Evolutionary conservation across 2,113 vertebrate species (phyloP).

Genomic region (Lophura nycthemera): DNA sequence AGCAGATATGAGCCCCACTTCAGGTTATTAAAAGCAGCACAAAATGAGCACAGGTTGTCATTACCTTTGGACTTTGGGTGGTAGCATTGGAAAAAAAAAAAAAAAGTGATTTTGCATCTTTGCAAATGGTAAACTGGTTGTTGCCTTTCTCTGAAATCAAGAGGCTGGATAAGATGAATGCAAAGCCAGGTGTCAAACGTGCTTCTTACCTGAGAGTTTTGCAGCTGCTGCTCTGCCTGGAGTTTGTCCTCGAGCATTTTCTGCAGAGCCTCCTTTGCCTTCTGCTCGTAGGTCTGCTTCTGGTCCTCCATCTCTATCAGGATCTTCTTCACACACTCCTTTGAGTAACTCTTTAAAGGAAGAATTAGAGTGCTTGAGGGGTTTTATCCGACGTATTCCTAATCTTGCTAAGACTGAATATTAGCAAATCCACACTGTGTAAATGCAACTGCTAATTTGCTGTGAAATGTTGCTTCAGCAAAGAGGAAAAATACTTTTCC

Average conservation of each 20-base stretch:
- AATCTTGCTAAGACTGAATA: not conserved
- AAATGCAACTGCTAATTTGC: not conserved
- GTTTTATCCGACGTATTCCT: not conserved
- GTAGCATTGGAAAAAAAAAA: not conserved
- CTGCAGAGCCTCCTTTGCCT: slow-evolving; percentile 85
- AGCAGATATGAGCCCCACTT: not conserved
- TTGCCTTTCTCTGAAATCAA: not conserved
- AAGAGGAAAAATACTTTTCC: not conserved
- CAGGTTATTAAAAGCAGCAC: too few relatives aligned
- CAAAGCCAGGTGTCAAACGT: not conserved
- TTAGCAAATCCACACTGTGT: not conserved
- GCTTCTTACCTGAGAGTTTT: slow-evolving; percentile 82
- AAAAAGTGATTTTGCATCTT: not conserved
- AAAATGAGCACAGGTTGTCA: not conserved
- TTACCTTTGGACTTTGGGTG: not conserved
- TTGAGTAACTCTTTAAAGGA: slow-evolving; percentile 77
- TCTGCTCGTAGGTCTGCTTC: slow-evolving; percentile 87
- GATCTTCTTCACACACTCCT: slow-evolving; percentile 84
- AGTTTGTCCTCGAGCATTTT: slow-evolving; percentile 87
- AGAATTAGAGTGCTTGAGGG: not conserved
- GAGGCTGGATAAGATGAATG: not conserved
- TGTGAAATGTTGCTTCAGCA: slow-evolving; percentile 1
- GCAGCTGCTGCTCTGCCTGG: slow-evolving; percentile 80
- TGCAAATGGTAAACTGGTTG: not conserved
- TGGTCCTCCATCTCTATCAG: slow-evolving; percentile 92